These are phyloP conservation scores for Oreochromis spilurus DNA, from an alignment of 2,113 vertebrate genomes.

Conservation along the genomic window DNA sequence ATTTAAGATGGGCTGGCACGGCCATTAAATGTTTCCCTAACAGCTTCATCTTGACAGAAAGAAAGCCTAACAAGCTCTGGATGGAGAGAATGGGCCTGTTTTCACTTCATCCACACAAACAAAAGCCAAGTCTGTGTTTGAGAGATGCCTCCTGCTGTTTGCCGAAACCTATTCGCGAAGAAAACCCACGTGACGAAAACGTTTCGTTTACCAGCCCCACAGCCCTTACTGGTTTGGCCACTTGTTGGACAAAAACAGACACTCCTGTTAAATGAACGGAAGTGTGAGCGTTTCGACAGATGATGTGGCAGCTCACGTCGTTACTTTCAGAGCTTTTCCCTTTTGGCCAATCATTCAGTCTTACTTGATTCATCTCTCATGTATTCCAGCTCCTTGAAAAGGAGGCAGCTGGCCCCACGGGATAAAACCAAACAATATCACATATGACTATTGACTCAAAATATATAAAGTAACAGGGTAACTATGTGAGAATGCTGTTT, in stretches of 20 bases:
- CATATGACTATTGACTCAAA: background rate
- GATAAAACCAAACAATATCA: background rate
- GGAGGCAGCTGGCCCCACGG: background rate
- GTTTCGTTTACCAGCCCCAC: background rate
- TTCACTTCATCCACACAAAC: slow-evolving; percentile 4
- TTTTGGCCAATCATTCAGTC: background rate
- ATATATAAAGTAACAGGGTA: background rate
- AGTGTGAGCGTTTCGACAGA: slow-evolving; percentile 11
- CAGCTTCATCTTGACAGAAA: slow-evolving; percentile 8
- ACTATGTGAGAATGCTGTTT: too few relatives aligned
- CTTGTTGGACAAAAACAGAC: background rate
- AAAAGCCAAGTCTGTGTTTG: slow-evolving; percentile 6
- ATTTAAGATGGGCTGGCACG: slow-evolving; percentile 1
- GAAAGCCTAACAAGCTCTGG: slow-evolving; percentile 1
- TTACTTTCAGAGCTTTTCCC: background rate
- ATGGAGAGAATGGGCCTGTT: background rate
- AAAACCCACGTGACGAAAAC: background rate
- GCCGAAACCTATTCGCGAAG: background rate
- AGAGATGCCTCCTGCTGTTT: slow-evolving; percentile 9
- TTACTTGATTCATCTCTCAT: background rate
- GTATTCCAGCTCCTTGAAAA: slow-evolving; percentile 7
- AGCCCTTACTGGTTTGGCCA: background rate
- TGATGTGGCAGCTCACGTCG: background rate
- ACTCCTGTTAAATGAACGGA: slow-evolving; percentile 3
- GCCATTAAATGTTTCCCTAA: slow-evolving; percentile 36